Evolutionary conservation across 2,888 invertebrate genomes (phyloP), one percentile per base, ranked within the genome.

Genomic region (Clanis bilineata): DNA sequence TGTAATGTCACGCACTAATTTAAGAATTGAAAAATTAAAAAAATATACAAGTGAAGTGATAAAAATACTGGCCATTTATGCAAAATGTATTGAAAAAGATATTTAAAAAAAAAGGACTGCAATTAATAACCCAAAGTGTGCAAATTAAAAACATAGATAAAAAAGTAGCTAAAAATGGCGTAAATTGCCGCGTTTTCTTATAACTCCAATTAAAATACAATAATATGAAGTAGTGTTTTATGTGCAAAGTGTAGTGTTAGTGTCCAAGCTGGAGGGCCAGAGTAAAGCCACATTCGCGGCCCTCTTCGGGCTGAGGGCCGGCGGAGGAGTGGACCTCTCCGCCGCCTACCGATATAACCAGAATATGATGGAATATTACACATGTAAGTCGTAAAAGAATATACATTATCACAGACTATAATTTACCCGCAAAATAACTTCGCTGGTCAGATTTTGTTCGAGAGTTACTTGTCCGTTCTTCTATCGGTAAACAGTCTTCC

Each of bases 351-450:
- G 98, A 79, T 98, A 98, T 94, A 98, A 98, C 92, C 98, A 98
- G 85, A 98, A 98, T 90, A 98, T 98, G 98, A 98, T 98, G 98
- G 98, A 98, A 94, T 98, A 98, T 93, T 98, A 98, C 85, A 98
- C 98, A 88, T 98, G 97, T 97, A 95, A 97, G 96, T 89, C 22
- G 4, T n/a, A n/a, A n/a, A n/a, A n/a, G n/a, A n/a, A n/a, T n/a
- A n/a, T n/a, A n/a, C n/a, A n/a, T n/a, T n/a, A n/a, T n/a, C n/a
- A n/a, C n/a, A n/a, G n/a, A n/a, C n/a, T n/a, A n/a, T n/a, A n/a
- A n/a, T n/a, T n/a, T n/a, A n/a, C n/a, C n/a, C n/a, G n/a, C n/a
- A n/a, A n/a, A n/a, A n/a, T n/a, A n/a, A n/a, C n/a, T n/a, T n/a
- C n/a, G n/a, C n/a, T n/a, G n/a, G n/a, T n/a, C n/a, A n/a, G n/a